Evolutionary conservation across 2,113 vertebrate genomes (phyloP), one percentile per base, ranked within the genome.

Genomic region (Glaucomys volans): DNA sequence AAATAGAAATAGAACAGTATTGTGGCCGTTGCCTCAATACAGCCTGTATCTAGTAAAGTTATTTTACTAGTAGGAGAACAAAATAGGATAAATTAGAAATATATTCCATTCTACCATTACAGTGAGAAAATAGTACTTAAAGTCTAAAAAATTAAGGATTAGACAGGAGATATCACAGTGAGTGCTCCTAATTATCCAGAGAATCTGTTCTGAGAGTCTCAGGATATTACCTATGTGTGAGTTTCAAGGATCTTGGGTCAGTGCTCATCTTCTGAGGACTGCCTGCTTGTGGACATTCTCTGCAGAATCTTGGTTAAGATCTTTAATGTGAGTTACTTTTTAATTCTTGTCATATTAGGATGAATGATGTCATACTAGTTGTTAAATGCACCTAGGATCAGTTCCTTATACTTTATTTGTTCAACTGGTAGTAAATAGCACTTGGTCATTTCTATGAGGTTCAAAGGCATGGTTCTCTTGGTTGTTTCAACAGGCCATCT

Each of bases 91-190:
- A 40, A 74, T 66, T 3, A 77, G 26, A 96, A 90, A 59, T 44
- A 72, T 26, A 22, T 24, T 24, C 47, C 7, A 17, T 40, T 88
- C 20, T n/a, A 35, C 10, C 17, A 76, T 28, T 17, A 40, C 67
- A 44, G 2, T 74, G 47, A 54, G 10, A 77, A 47, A 69, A 50
- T 50, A n/a, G 24, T 7, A 40, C 37, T 22, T 42, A 57, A 79
- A 47, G 1, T 7, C 30, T n/a, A 66, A 32, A 59, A 81, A 62
- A 42, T 2, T 42, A 59, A 62, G 1, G 11, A 22, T 52, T 20
- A 7, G 1, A 13, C 3, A 24, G 2, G 47, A 3, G 24, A 71
- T 64, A 30, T 24, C 1, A 35, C 32, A 17, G 5, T 22, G 9
- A 59, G 74, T 76, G 44, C 13, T 76, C 50, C 7, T 3, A 66